A percentile compares a stretch with the other conserved stretches of the same genome.
phyloP scores from a whole-genome alignment of 2,113 vertebrate genomes.

The Carettochelys insculpta region DNA sequence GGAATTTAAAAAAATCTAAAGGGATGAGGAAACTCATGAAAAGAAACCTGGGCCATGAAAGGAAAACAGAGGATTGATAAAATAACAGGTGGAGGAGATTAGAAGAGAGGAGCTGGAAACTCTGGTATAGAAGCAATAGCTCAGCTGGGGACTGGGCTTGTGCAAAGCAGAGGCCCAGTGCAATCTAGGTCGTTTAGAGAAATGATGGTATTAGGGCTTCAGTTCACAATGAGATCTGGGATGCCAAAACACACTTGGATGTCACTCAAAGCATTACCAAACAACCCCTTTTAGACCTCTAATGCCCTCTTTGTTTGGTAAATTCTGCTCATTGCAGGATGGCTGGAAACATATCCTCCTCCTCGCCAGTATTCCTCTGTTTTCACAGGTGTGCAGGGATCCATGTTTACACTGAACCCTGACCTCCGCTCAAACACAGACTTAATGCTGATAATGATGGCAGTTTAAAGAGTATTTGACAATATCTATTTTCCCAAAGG shows the following conservation, averaged over 20 bases:
- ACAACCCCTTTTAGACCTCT: background rate
- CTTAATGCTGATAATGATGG: background rate
- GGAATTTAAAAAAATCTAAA: background rate
- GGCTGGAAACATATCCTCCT: background rate
- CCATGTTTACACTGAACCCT: background rate
- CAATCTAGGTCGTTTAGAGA: background rate
- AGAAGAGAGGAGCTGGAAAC: background rate
- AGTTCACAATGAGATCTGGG: background rate
- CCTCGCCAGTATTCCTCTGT: background rate
- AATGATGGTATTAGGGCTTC: background rate
- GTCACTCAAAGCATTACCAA: background rate
- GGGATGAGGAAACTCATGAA: background rate
- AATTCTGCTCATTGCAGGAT: background rate
- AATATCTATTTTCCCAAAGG: background rate
- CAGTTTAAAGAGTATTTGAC: background rate
- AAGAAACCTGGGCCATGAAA: background rate
- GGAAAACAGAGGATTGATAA: background rate
- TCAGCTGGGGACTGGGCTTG: accelerated
- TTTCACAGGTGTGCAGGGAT: background rate
- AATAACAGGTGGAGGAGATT: background rate
- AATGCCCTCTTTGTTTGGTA: background rate
- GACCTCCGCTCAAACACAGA: background rate
- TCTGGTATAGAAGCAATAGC: background rate
- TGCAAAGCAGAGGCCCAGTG: background rate
- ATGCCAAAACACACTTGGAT: background rate